Evolutionary conservation across 2,888 invertebrate genomes (phyloP), one percentile per base, ranked within the genome.

Genomic region (Eilema depressum): DNA sequence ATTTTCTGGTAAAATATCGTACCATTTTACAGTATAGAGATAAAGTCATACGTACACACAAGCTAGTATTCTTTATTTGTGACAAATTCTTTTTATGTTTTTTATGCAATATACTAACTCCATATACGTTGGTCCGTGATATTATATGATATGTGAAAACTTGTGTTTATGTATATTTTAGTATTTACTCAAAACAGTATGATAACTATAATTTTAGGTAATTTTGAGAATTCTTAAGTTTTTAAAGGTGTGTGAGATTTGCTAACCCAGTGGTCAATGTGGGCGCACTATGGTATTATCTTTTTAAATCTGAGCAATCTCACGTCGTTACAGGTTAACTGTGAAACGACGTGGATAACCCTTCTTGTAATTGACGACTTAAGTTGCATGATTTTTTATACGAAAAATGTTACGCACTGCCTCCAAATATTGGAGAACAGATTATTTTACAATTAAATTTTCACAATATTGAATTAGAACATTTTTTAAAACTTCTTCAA

Each of bases 141-240:
- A 59, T 41, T 68, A 64, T 53, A n/a, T 63, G 64, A 65, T 65
- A 65, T 33, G 61, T 33, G 41, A 57, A 30, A 11, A 61, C 47
- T 65, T 61, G 53, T 61, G 61, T 53, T 53, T 69, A 47, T 63
- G 41, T 68, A 70, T 62, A 62, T 70, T 69, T 70, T 70, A 70
- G 65, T 65, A 14, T 60, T 65, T 60, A 69, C 30, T 59, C 65
- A 57, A 33, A 57, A n/a, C 57, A 33, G 25, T 66, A 25, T 57
- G 57, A 30, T 62, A 62, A 61, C n/a, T 53, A 30, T 28, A 61
- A 47, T 57, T 66, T 66, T 66, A 66, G 30, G 25, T 56, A 66
- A 57, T 57, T 56, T 65, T 65, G 56, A 23, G 47, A 47, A 56
- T 56, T 56, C n/a, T 56, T 65, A 64, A 28, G 28, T 65, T 23